Percentiles rank a stretch among this genome's conserved stretches.
Conservation (phyloP, 2,888 invertebrate species). For the Myathropa florea region DNA sequence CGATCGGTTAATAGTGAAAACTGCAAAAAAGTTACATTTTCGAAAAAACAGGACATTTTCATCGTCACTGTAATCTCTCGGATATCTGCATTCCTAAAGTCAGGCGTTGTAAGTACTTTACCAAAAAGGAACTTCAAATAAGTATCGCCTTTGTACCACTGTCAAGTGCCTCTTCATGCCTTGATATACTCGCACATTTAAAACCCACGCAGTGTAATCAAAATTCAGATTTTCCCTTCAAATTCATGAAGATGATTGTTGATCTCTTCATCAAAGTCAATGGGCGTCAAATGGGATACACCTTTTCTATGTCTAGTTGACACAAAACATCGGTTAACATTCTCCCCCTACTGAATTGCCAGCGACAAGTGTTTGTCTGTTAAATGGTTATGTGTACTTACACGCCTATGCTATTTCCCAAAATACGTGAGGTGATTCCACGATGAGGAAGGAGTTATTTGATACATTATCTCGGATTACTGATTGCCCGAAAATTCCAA, state of each 20-base stretch:
- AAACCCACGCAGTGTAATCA: neutral
- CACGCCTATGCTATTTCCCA: neutral
- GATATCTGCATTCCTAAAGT: too few relatives aligned
- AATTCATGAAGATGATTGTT: neutral
- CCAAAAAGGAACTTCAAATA: too few relatives aligned
- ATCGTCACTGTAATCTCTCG: too few relatives aligned
- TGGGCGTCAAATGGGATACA: neutral
- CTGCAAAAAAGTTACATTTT: too few relatives aligned
- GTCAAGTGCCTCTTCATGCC: too few relatives aligned
- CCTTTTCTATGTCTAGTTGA: neutral
- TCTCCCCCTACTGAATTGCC: neutral
- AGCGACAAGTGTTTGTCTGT: neutral
- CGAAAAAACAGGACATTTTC: too few relatives aligned
- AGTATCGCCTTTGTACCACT: too few relatives aligned
- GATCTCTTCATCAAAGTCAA: neutral
- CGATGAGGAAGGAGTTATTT: neutral
- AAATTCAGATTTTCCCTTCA: neutral
- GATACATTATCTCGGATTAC: conserved; percentile 23
- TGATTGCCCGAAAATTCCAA: neutral
- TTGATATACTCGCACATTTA: neutral
- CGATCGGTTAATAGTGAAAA: too few relatives aligned
- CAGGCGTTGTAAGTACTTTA: too few relatives aligned
- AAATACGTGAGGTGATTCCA: neutral
- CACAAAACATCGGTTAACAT: neutral
- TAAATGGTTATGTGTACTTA: neutral